A percentile compares a stretch with the other conserved stretches of the same genome.
Evolutionary conservation across 2,113 vertebrate genomes (phyloP).

Genomic region (Elgaria multicarinata): DNA sequence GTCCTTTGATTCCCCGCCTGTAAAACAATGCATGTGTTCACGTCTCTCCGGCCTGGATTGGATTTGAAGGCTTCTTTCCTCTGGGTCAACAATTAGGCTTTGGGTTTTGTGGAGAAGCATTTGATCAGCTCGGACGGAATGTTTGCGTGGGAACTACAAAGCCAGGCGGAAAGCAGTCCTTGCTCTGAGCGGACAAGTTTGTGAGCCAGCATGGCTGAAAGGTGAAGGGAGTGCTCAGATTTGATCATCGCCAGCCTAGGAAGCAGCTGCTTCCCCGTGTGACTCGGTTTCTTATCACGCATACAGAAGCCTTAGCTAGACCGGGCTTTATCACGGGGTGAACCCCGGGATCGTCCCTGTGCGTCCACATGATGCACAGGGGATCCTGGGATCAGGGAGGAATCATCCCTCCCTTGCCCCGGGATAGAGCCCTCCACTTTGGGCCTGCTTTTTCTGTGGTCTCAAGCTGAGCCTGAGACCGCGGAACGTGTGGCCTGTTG

Average conservation of each 20-base stretch:
- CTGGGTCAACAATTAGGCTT: background rate
- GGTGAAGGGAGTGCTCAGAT: background rate
- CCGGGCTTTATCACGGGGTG: too few relatives aligned
- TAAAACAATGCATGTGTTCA: background rate
- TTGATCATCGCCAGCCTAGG: background rate
- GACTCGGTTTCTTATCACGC: background rate
- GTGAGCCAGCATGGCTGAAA: background rate
- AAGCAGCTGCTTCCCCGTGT: too few relatives aligned
- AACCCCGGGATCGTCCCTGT: too few relatives aligned
- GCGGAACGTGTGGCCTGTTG: too few relatives aligned
- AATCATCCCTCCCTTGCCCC: too few relatives aligned
- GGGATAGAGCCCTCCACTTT: too few relatives aligned
- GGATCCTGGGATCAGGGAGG: too few relatives aligned
- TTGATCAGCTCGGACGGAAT: constrained; percentile 7
- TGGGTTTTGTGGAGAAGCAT: background rate
- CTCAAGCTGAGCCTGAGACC: too few relatives aligned
- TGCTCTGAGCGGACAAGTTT: background rate
- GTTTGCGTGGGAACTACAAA: background rate
- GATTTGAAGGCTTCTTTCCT: background rate
- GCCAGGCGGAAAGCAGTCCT: background rate
- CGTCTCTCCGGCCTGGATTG: background rate
- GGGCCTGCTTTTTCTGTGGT: too few relatives aligned
- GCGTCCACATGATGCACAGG: too few relatives aligned
- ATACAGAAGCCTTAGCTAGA: too few relatives aligned
- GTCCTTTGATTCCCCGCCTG: background rate